Evolutionary conservation across 2,888 invertebrate genomes (phyloP).

Genomic region (Villa cingulata): DNA sequence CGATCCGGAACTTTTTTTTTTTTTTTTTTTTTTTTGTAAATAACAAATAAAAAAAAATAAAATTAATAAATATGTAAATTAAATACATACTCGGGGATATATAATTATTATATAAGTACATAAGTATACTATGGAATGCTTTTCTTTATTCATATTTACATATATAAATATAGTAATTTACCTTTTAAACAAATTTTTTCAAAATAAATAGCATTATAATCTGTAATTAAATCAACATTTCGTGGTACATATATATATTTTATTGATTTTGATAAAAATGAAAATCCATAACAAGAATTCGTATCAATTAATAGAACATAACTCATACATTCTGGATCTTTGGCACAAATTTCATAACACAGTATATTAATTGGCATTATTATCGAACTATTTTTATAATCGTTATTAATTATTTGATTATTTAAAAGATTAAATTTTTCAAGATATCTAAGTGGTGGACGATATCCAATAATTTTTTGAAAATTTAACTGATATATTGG

Average conservation of each 20-base stretch:
- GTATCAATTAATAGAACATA: conserved; percentile 30
- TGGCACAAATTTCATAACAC: conserved; percentile 28
- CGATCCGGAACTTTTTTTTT: conserved; percentile 35
- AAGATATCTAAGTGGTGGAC: conserved; percentile 26
- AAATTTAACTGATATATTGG: conserved; percentile 32
- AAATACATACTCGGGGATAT: not conserved
- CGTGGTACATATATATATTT: conserved; percentile 22
- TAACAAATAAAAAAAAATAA: not conserved
- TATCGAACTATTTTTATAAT: conserved; percentile 12
- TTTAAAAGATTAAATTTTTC: conserved; percentile 25
- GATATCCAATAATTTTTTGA: conserved; percentile 34
- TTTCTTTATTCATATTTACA: not conserved
- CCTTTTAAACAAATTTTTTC: conserved; percentile 33
- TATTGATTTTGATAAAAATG: conserved; percentile 24
- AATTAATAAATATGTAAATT: not conserved
- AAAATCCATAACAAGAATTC: conserved; percentile 30
- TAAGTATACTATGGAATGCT: not conserved
- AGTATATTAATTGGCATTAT: conserved; percentile 19
- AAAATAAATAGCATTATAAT: conserved; percentile 31
- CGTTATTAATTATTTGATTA: conserved; percentile 11
- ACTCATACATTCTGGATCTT: conserved; percentile 30
- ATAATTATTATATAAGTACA: not conserved
- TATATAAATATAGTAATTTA: too few relatives aligned
- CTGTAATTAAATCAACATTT: conserved; percentile 26
- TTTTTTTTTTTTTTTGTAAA: too few relatives aligned